Evolutionary conservation across 2,888 invertebrate genomes (phyloP).

Genomic region (Hyles lineata): DNA sequence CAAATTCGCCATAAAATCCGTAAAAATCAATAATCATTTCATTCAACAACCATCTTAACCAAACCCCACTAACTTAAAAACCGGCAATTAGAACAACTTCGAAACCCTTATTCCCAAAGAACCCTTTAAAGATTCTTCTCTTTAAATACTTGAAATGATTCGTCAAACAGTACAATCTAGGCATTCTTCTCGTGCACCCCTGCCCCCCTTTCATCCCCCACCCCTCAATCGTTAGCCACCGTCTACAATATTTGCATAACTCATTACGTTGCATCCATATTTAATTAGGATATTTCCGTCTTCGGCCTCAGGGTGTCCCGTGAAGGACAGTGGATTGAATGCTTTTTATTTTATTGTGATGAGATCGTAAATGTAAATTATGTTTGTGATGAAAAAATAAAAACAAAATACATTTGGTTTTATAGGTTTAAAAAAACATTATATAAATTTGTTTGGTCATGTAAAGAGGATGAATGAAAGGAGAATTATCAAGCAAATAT

Average conservation of each 20-base stretch:
- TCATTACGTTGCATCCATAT: conserved; percentile 83
- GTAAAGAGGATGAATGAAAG: no score
- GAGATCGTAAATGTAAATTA: not conserved
- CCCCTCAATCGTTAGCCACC: conserved; percentile 68
- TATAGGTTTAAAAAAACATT: no score
- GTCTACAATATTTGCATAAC: conserved; percentile 81
- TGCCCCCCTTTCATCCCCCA: conserved; percentile 27
- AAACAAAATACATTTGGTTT: not conserved
- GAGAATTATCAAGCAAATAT: no score
- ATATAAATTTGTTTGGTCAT: no score
- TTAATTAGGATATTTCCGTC: conserved; percentile 81
- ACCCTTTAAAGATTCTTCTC: conserved; percentile 50
- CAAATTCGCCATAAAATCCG: no score
- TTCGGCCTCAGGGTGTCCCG: conserved; percentile 48
- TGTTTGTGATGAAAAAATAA: not conserved
- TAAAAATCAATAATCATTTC: no score
- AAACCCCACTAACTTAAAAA: conserved; percentile 6
- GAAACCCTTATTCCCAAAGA: conserved; percentile 46
- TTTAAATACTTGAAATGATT: conserved; percentile 64
- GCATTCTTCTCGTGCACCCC: conserved; percentile 35
- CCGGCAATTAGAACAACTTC: conserved; percentile 47
- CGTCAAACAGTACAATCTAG: conserved; percentile 58
- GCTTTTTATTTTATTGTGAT: not conserved
- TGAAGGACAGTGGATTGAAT: conserved; percentile 44
- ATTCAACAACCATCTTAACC: conserved; percentile 34